A percentile compares a stretch with the other conserved stretches of the same genome.
These are phyloP conservation scores for Adelges cooleyi DNA, from an alignment of 1,140 invertebrate genomes.

Conservation along the genomic window DNA sequence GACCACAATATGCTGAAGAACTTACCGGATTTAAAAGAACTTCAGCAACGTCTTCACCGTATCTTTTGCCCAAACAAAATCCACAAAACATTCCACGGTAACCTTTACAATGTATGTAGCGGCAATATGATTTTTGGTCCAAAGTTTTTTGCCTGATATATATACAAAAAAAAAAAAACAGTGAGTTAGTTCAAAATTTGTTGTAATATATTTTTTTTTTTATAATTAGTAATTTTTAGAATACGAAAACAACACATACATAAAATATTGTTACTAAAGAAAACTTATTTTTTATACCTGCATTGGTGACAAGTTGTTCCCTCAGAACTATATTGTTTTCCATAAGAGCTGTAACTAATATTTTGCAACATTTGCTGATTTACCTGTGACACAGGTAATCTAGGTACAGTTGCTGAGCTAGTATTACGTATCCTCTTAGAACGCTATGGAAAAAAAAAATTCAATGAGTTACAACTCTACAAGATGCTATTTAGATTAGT, in stretches of 20 bases:
- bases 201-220: too few species aligned
- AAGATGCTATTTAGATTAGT: too few species aligned
- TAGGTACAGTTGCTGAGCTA: not conserved
- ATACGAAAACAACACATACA: too few species aligned
- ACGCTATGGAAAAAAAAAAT: not conserved
- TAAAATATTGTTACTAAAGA: too few species aligned
- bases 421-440: not conserved
- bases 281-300: too few species aligned
- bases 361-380: slow-evolving; percentile 13
- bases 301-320: slow-evolving; percentile 32
- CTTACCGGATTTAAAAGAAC: slow-evolving; percentile 40
- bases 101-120: slow-evolving; percentile 39
- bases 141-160: slow-evolving; percentile 41
- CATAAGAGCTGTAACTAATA: not conserved
- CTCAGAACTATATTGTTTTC: not conserved
- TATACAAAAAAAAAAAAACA: slow-evolving; percentile 27
- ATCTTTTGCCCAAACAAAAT: slow-evolving; percentile 40
- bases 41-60: slow-evolving; percentile 39
- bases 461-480: too few species aligned
- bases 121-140: slow-evolving; percentile 42
- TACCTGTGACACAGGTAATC: not conserved
- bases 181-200: too few species aligned
- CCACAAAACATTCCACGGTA: slow-evolving; percentile 43
- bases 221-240: too few species aligned
- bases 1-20: too few species aligned